Conservation (phyloP, 2,888 invertebrate species). For the Tubulanus polymorphus region DNA sequence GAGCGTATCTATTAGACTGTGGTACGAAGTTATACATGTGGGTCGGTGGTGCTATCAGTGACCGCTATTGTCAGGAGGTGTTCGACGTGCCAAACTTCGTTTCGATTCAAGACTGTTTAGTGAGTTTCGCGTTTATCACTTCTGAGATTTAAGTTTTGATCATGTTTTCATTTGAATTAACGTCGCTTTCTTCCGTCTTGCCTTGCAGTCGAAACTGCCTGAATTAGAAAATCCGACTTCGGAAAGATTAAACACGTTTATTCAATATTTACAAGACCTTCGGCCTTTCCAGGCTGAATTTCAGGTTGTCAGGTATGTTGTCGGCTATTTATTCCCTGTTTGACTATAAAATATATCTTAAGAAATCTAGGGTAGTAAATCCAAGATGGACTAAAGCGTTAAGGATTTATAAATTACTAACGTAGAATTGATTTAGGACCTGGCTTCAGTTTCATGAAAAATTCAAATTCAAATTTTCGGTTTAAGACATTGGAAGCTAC, state of each 20-base stretch:
- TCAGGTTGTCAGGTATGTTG: slow-evolving; percentile 70
- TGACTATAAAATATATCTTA: background rate
- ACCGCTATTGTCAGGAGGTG: slow-evolving; percentile 70
- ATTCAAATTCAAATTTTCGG: no score
- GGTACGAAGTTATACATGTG: slow-evolving; percentile 78
- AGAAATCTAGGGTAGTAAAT: no score
- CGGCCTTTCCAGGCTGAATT: slow-evolving; percentile 76
- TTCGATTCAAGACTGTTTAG: slow-evolving; percentile 40
- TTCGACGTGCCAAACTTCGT: slow-evolving; percentile 62
- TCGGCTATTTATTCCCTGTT: background rate
- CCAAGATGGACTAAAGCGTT: no score
- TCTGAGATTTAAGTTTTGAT: background rate
- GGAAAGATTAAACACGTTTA: slow-evolving; percentile 71
- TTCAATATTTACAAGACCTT: slow-evolving; percentile 78
- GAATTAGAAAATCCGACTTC: slow-evolving; percentile 70
- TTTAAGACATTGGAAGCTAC: no score
- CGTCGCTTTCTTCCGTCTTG: background rate
- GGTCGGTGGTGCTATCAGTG: slow-evolving; percentile 74
- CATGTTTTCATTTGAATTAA: background rate
- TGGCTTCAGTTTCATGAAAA: no score
- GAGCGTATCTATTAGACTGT: slow-evolving; percentile 87
- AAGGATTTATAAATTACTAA: no score
- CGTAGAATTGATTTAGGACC: no score
- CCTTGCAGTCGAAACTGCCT: slow-evolving; percentile 68
- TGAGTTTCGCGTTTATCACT: no score